Evolutionary conservation across 2,888 invertebrate species (phyloP).

Genomic region (Abrostola triplasia): DNA sequence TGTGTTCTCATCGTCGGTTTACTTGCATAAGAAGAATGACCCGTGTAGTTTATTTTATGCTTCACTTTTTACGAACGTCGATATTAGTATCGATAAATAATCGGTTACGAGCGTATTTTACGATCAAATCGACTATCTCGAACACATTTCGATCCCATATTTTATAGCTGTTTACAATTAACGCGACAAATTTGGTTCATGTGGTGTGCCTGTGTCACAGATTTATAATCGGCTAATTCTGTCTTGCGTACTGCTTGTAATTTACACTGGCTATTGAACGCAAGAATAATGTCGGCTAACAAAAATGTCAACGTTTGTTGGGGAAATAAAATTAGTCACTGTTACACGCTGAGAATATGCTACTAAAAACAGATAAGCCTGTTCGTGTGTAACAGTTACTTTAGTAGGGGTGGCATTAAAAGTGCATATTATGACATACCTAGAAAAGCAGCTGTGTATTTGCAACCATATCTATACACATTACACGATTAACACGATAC

Average conservation of each 20-base stretch:
- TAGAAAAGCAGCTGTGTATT: slow-evolving; percentile 18
- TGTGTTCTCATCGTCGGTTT: background rate
- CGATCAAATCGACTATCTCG: slow-evolving; percentile 63
- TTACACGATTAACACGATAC: slow-evolving; percentile 17
- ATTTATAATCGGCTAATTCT: slow-evolving; percentile 68
- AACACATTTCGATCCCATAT: slow-evolving; percentile 56
- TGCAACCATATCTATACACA: background rate
- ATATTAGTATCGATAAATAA: slow-evolving; percentile 57
- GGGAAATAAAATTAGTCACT: slow-evolving; percentile 26
- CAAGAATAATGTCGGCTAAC: slow-evolving; percentile 26
- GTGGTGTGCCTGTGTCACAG: slow-evolving; percentile 55
- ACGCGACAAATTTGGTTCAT: slow-evolving; percentile 63
- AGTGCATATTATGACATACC: slow-evolving; percentile 3
- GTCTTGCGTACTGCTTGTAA: slow-evolving; percentile 57
- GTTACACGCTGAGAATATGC: slow-evolving; percentile 16
- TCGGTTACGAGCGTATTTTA: slow-evolving; percentile 60
- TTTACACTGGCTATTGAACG: slow-evolving; percentile 42
- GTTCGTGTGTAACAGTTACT: slow-evolving; percentile 1
- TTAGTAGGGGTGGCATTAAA: slow-evolving; percentile 11
- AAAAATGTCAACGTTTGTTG: slow-evolving; percentile 31
- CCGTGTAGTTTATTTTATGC: slow-evolving; percentile 24
- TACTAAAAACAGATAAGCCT: background rate
- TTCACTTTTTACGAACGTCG: slow-evolving; percentile 53
- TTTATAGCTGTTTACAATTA: slow-evolving; percentile 69
- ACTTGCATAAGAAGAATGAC: background rate